Evolutionary conservation across 2,797 vertebrate genomes (phyloP).

Genomic region (Oryzias dopingdopingensis): DNA sequence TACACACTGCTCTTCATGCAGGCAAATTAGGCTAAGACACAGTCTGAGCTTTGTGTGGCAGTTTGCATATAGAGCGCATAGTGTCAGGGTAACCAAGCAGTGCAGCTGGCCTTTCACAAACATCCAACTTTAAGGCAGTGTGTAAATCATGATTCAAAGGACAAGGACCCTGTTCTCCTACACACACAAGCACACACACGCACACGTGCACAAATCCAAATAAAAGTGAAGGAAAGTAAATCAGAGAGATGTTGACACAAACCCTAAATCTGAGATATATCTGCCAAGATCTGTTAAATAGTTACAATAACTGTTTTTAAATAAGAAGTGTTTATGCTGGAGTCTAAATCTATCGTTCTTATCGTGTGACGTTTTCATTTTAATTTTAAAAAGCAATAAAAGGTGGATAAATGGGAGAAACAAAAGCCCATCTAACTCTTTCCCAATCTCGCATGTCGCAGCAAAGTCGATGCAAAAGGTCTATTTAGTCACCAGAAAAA

Average conservation of each 20-base stretch:
- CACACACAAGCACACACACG: conserved; percentile 33
- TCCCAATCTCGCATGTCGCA: too few species aligned
- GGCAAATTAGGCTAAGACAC: conserved; percentile 61
- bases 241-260: too few species aligned
- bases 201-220: conserved; percentile 31
- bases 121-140: conserved; percentile 72
- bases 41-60: conserved; percentile 66
- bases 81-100: conserved; percentile 77
- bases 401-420: too few species aligned
- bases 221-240: conserved; percentile 13
- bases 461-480: too few species aligned
- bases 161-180: conserved; percentile 62
- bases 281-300: too few species aligned
- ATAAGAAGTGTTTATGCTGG: too few species aligned
- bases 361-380: too few species aligned
- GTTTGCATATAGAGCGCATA: conserved; percentile 75
- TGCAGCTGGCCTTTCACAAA: conserved; percentile 77
- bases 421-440: too few species aligned
- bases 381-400: too few species aligned
- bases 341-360: too few species aligned
- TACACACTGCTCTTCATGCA: conserved; percentile 45
- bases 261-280: too few species aligned
- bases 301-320: too few species aligned
- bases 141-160: conserved; percentile 73
- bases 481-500: conserved; percentile 20